Base-by-base conservation (phyloP, 1,140 invertebrate genomes). In the Asbolus verrucosus region DNA sequence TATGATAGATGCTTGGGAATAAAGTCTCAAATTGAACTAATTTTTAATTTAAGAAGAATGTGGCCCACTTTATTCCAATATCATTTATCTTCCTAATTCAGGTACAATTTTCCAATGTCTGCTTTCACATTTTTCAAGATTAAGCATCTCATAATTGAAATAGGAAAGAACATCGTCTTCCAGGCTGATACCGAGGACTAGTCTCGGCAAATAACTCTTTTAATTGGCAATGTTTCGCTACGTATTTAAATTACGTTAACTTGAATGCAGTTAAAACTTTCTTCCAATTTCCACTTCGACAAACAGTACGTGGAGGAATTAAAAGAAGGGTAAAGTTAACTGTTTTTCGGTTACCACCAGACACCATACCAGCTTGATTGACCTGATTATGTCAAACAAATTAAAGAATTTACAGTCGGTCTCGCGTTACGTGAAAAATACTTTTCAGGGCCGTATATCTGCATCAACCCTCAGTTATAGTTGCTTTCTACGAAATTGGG, bases 31-130 rank as follows among this genome's bases (percentile, higher is more conserved):
- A 36, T 11, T 36, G 33, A 36, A 27, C 3, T 27, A 27, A 11
- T 36, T 36, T 36, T 36, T 36, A 36, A 36, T 36, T 36, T 36
- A 2, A 36, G 5, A 36, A 36, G 11, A 36, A 36, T 36, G 11
- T 11, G 11, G 11, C 6, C 21, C 11, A 54, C 19, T 30, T 54
- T 54, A 27, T 11, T 36, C 33, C 33, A 36, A 36, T 36, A 36
- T 36, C 33, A 24, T 50, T 50, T 50, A 50, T 50, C 43, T 50
- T 50, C 14, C 15, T 18, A 19, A 18, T 59, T 21, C 15, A 59
- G 27, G 50, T 59, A 59, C 27, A 59, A 59, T 59, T 59, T 59
- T 59, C 50, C 50, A 59, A 59, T 59, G 21, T 59, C 50, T 19
- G 18, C 50, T 59, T 19, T 13, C 1, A 2, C 33, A 63, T 63